A percentile compares a stretch with the other conserved stretches of the same genome.
Evolutionary conservation across 2,113 vertebrate species (phyloP).

Genomic region (Marmota flaviventris): DNA sequence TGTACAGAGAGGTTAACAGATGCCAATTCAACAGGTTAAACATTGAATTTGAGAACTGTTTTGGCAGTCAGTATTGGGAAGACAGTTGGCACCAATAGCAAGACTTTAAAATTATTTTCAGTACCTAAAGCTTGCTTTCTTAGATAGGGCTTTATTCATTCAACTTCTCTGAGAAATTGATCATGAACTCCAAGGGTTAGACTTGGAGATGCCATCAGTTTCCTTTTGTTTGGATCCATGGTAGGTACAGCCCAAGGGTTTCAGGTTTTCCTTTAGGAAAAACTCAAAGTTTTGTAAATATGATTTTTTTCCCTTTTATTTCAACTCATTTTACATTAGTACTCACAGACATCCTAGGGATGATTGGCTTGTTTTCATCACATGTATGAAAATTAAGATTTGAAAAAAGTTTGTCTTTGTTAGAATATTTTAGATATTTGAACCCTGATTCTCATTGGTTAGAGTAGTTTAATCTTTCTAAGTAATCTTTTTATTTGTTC

Average conservation of each 20-base stretch:
- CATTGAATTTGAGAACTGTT: constrained; percentile 48
- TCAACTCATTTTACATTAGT: constrained; percentile 18
- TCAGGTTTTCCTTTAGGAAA: constrained; percentile 38
- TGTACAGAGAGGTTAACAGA: background rate
- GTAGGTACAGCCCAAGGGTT: background rate
- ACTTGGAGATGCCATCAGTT: background rate
- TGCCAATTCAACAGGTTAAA: constrained; percentile 49
- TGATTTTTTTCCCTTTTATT: background rate
- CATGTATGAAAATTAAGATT: constrained; percentile 53
- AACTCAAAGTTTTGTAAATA: background rate
- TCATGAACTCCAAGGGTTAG: background rate
- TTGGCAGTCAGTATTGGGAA: constrained; percentile 1
- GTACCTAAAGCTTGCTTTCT: constrained; percentile 6
- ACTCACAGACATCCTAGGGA: background rate
- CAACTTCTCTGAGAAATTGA: constrained; percentile 41
- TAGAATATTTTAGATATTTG: constrained; percentile 27
- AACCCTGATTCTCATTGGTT: constrained; percentile 12
- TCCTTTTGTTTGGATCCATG: constrained; percentile 10
- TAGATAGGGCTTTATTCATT: constrained; percentile 16
- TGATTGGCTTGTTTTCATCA: background rate
- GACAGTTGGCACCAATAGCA: constrained; percentile 31
- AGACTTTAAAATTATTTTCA: constrained; percentile 53
- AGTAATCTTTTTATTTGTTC: too few relatives aligned
- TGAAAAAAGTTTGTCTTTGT: constrained; percentile 17
- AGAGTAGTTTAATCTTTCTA: constrained; percentile 2